These are phyloP conservation scores for Allophyes oxyacanthae DNA, from an alignment of 2,888 invertebrate species.

Conservation along the genomic window DNA sequence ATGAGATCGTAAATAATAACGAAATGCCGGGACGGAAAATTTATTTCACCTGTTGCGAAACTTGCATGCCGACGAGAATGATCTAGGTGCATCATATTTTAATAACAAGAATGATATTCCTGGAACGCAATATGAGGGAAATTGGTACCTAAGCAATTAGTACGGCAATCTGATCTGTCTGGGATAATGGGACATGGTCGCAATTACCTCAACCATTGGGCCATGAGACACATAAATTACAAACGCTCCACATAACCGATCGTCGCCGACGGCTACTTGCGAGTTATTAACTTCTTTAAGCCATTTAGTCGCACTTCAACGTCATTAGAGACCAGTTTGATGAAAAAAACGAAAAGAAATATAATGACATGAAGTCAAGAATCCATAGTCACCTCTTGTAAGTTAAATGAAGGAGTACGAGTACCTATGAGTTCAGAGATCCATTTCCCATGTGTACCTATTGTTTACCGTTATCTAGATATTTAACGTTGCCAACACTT, in stretches of 20 bases:
- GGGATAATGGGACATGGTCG: constrained; percentile 58
- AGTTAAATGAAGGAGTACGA: background rate
- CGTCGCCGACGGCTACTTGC: constrained; percentile 48
- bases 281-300: constrained; percentile 58
- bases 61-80: constrained; percentile 48
- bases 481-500: background rate
- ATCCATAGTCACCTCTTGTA: no score
- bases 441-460: background rate
- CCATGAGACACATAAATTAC: constrained; percentile 70
- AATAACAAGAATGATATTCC: constrained; percentile 21
- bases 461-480: background rate
- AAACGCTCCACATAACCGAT: constrained; percentile 54
- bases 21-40: constrained; percentile 57
- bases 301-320: constrained; percentile 36
- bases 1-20: constrained; percentile 60
- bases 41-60: constrained; percentile 62
- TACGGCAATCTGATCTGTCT: constrained; percentile 31
- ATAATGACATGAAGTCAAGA: no score
- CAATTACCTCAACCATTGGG: constrained; percentile 70
- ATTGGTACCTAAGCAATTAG: constrained; percentile 35
- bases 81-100: constrained; percentile 60
- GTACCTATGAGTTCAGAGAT: background rate
- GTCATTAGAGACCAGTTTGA: constrained; percentile 7
- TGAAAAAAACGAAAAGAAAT: constrained; percentile 1
- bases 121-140: constrained; percentile 15